These are phyloP conservation scores for Endomychus coccineus DNA, from an alignment of 2,888 invertebrate genomes.

Conservation along the genomic window DNA sequence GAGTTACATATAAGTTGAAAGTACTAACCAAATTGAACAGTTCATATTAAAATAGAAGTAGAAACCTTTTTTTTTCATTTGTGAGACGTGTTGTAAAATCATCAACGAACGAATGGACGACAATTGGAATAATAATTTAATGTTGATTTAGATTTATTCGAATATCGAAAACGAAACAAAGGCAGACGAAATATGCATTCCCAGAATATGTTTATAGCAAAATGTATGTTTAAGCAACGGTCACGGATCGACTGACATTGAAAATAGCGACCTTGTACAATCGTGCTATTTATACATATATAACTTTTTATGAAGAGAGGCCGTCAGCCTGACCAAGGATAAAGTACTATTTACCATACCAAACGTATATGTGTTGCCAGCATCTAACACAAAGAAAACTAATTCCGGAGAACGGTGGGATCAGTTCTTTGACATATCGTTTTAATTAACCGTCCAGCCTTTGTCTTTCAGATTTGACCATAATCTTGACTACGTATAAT, in stretches of 20 bases:
- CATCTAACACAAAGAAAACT: conserved; percentile 6
- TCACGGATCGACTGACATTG: conserved; percentile 23
- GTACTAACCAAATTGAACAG: no score
- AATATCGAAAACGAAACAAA: conserved; percentile 6
- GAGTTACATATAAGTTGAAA: no score
- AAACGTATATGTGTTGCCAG: neutral
- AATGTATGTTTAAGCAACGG: conserved; percentile 19
- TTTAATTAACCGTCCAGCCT: no score
- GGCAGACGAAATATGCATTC: conserved; percentile 10
- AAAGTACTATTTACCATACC: conserved; percentile 4
- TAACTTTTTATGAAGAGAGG: conserved; percentile 7
- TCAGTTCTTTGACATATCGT: conserved; percentile 3
- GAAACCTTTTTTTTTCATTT: no score
- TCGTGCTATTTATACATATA: conserved; percentile 10
- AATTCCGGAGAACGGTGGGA: conserved; percentile 3
- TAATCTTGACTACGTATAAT: no score
- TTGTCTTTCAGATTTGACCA: no score
- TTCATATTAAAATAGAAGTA: no score
- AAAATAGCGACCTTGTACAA: conserved; percentile 25
- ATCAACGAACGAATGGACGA: no score
- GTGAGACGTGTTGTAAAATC: no score
- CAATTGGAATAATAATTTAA: neutral
- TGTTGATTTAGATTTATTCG: conserved; percentile 2
- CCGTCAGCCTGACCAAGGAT: conserved; percentile 14
- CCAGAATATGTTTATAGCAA: conserved; percentile 17